Base-by-base conservation (phyloP, 2,888 invertebrate species). In the Drosophila borborema region DNA sequence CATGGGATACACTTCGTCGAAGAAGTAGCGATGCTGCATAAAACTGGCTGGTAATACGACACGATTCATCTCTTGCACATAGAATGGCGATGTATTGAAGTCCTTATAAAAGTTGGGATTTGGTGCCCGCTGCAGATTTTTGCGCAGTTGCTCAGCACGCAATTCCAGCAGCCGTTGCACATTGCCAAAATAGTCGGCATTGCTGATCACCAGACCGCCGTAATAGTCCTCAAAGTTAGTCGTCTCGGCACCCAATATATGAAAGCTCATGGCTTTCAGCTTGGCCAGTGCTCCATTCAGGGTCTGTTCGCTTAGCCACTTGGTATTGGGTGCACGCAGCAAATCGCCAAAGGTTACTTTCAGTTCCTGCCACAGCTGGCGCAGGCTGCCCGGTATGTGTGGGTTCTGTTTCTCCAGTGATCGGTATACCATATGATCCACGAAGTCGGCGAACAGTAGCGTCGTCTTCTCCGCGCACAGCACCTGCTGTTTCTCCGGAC, bases 11-110 rank as follows among this genome's bases (percentile, higher is more conserved):
- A 70, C 76, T 23, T 89, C 80, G 65, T 92, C 91, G 81, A 91
- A 92, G 34, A 91, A 77, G 46, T 86, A 90, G 16, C 88, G 91
- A 8, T 91, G 91, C 56, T 92, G 92, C 64, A 92, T 72, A 18
- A 55, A 84, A 49, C 70, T 77, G 49, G 90, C 75, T 1, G 92
- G 89, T 3, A 92, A 75, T 1, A 86, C 58, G 1, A 92, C 90
- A 0, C 70, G 68, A 66, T 92, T 92, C 3, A 81, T 75, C 45
- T 89, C 82, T 0, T 80, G 34, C 4, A 79, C 67, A 60, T 92
- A 91, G 9, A 83, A 81, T 0, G 92, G 89, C 6, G 91, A 81
- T 14, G 74, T 70, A 7, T 78, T 71, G 28, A 79, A 64, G 31
- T 61, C 58, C 0, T 75, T 61, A 20, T 85, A 87, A n/a, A 62